Conservation (phyloP, 2,113 vertebrate genomes). For the Jacana jacana region DNA sequence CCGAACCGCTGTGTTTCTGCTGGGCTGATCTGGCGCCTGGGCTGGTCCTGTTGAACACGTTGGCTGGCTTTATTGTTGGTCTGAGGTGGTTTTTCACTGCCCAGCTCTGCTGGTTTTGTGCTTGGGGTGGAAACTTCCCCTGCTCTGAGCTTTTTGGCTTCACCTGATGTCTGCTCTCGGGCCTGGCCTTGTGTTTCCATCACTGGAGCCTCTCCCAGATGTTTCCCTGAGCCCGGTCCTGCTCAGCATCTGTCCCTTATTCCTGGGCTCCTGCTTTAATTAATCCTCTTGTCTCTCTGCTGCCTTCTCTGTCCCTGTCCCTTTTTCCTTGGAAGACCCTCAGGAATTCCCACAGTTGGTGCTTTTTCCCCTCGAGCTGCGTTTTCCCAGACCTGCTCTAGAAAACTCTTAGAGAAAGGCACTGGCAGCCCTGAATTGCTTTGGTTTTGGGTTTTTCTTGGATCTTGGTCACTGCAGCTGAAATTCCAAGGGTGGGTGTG, state of each 20-base stretch:
- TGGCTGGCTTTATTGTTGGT: neutral
- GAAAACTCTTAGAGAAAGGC: neutral
- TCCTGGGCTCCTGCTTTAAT: neutral
- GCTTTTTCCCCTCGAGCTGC: neutral
- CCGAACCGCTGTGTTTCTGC: rapidly evolving
- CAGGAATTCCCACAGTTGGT: neutral
- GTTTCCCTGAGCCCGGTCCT: neutral
- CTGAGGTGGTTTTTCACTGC: neutral
- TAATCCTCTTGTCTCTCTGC: neutral
- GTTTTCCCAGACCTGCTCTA: rapidly evolving
- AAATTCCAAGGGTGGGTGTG: neutral
- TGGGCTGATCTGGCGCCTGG: neutral
- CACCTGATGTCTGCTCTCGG: rapidly evolving
- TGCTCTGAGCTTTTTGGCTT: rapidly evolving
- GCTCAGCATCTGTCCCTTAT: neutral
- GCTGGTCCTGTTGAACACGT: rapidly evolving
- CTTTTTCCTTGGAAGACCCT: neutral
- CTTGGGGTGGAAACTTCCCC: neutral
- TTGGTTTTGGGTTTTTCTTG: neutral
- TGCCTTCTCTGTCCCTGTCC: rapidly evolving
- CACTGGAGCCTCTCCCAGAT: rapidly evolving
- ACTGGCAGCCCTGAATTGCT: neutral
- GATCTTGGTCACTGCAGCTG: neutral
- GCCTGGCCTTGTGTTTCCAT: neutral
- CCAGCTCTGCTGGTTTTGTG: rapidly evolving